Base-by-base conservation (phyloP, 2,797 vertebrate genomes). In the Eulemur mongoz region DNA sequence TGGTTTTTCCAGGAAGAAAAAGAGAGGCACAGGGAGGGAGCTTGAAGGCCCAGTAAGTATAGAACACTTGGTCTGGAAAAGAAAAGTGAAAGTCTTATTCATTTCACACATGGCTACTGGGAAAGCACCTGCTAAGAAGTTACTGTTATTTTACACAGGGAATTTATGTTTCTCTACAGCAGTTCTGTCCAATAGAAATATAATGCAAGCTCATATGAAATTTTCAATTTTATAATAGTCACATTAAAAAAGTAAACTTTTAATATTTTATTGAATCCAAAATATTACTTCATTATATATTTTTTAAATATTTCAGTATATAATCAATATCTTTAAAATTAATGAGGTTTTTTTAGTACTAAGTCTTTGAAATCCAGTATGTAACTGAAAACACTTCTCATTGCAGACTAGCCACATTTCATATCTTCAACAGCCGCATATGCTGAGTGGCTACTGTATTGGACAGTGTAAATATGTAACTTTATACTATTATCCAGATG, bases 221-320 rank as follows among this genome's bases (percentile, higher is more conserved):
- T 80, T 32, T 63, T 65, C 40, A 70, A 73, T 80, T 87, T 70
- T 72, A 78, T 27, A 61, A 11, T 13, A 63, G 17, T 2, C 50
- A 72, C 15, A 73, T 81, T 45, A 80, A 78, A 69, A 78, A 82
- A 32, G 48, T 65, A 50, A 91, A 87, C 92, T 43, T n/a, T 70
- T 65, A 32, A 63, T 76, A 40, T 38, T 35, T 94, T 30, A 61
- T 92, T 59, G 30, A 4, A 73, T 45, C n/a, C 4, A 57, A 90
- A 69, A 84, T 85, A 73, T 73, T 86, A 73, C 72, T 86, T 69
- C 38, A 84, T 57, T 65, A 88, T 70, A 1, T 20, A 72, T 27
- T 70, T 95, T 93, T 52, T 75, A 94, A 69, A 40, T 86, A 87
- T 50, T 93, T 95, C 43, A 91, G 79, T 0, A 69, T 81, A 18